Base-by-base conservation (phyloP, 1,140 invertebrate genomes). In the Caenorhabditis elegans region DNA sequence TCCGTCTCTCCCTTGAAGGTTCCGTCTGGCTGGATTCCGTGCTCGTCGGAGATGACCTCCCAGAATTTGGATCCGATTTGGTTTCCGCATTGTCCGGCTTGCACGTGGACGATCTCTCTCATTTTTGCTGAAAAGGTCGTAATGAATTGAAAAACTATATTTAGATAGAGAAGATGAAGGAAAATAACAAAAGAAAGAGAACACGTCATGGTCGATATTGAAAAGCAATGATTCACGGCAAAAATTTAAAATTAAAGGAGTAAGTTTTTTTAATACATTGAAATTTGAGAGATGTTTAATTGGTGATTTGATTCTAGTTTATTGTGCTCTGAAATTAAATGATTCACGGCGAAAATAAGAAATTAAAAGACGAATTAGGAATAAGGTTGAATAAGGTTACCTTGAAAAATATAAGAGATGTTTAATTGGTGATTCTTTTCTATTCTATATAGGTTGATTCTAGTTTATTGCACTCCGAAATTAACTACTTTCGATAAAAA, bases 101-200 rank as follows among this genome's bases (percentile, higher is more conserved):
- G 95, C 78, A 96, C 92, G 89, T 96, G 95, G 70, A 96, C 94
- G 86, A 96, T 96, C 93, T 96, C 95, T 91, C 95, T 93, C 95
- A 96, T 96, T 90, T 92, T 93, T 47, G 34, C 47, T 36, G 77
- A 10, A 78, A 55, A 49, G 19, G 10, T 26, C 13, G 3, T 19
- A 70, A n/a, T 19, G 22, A 24, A 28, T 53, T 19, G 13, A 10
- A 24, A 24, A n/a, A n/a, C n/a, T n/a, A n/a, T 26, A 15, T 34
- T 10, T 1, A 70, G 34, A 2, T 22, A 39, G 2, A n/a, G 13
- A 22, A 19, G 6, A 11, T 0, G 34, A 60, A 17, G 11, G 13
- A 70, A 39, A 70, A 43, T 43, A 43, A 43, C 6, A 43, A 15
- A 43, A 43, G 10, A 39, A 26, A 70, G 10, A 70, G 34, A 43